Percentiles rank a stretch among this genome's conserved stretches.
These are phyloP conservation scores for Chroicocephalus ridibundus DNA, from an alignment of 2,113 vertebrate species.

Conservation along the genomic window DNA sequence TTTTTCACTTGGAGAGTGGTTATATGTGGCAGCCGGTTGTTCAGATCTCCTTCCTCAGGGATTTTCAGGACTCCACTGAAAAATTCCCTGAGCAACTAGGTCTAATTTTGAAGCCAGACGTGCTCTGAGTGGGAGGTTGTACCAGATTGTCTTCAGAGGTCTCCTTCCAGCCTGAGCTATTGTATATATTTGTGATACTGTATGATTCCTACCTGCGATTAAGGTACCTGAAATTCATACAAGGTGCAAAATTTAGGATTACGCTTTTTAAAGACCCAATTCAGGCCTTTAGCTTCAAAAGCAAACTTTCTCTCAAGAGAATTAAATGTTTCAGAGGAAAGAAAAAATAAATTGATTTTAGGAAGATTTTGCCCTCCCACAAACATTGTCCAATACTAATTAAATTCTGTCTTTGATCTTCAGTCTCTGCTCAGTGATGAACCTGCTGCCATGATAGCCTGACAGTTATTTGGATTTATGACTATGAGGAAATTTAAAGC, in stretches of 20 bases:
- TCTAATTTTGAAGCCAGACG: not conserved
- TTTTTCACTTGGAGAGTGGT: not conserved
- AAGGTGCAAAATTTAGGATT: not conserved
- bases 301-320: not conserved
- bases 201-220: not conserved
- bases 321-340: not conserved
- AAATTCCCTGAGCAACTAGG: not conserved
- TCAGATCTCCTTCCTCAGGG: not conserved
- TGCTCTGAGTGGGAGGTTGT: not conserved
- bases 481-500: not conserved
- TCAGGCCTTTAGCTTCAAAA: not conserved
- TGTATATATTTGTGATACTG: not conserved
- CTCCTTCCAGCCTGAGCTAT: not conserved
- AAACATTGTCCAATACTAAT: not conserved
- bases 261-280: not conserved
- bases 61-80: not conserved
- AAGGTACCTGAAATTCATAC: not conserved
- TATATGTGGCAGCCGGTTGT: not conserved
- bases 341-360: not conserved
- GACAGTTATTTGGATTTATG: conserved; percentile 15
- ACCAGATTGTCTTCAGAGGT: not conserved
- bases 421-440: not conserved
- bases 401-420: conserved; percentile 21
- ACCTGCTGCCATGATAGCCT: not conserved
- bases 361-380: not conserved